Evolutionary conservation across 2,797 vertebrate species (phyloP).

Genomic region (Sebastes steindachneri): DNA sequence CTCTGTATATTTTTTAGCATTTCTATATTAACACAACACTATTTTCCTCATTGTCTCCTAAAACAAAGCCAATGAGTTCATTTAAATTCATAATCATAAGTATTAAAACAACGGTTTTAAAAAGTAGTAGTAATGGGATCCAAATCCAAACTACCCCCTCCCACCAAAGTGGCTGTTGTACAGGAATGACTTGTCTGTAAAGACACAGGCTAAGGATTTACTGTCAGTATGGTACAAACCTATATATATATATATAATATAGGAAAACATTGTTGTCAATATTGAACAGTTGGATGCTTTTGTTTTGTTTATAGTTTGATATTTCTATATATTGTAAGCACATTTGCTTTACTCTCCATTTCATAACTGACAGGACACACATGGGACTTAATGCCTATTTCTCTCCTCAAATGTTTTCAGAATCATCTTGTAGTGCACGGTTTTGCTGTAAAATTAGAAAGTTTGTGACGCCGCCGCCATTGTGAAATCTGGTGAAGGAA

Average conservation of each 20-base stretch:
- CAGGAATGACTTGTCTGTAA: slow-evolving; percentile 2
- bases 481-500: too few relatives aligned
- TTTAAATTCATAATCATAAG: background rate
- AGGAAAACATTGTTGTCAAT: background rate
- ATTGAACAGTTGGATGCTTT: background rate
- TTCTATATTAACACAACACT: background rate
- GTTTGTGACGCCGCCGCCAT: too few relatives aligned
- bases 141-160: background rate
- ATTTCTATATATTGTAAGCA: background rate
- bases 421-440: too few relatives aligned
- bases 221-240: background rate
- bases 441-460: too few relatives aligned
- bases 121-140: background rate
- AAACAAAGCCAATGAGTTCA: background rate
- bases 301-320: background rate
- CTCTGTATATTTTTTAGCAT: slow-evolving; percentile 11
- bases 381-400: background rate
- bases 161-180: background rate
- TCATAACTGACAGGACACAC: background rate
- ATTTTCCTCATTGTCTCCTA: slow-evolving; percentile 9
- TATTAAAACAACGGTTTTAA: background rate
- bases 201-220: background rate
- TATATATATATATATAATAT: background rate
- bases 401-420: too few relatives aligned
- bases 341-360: background rate